phyloP scores from a whole-genome alignment of 2,888 invertebrate species.

The Thalpophila matura region DNA sequence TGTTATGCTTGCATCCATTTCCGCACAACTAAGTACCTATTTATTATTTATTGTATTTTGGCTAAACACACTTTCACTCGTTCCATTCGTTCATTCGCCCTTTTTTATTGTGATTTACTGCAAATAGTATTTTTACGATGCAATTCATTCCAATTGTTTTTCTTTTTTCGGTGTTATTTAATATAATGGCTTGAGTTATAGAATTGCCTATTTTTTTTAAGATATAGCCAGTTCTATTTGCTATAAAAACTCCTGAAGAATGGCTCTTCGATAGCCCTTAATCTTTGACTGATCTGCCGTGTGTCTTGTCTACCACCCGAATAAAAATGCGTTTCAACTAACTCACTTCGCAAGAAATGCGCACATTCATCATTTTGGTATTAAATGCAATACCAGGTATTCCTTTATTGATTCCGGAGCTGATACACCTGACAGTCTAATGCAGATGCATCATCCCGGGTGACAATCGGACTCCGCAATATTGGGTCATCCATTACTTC shows the following conservation, averaged over 20 bases:
- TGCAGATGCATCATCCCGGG: constrained; percentile 9
- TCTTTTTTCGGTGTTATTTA: not conserved
- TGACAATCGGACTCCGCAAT: constrained; percentile 18
- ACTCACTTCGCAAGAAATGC: no score
- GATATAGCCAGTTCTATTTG: no score
- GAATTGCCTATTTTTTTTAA: not conserved
- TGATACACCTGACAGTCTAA: not conserved
- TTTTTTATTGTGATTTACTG: constrained; percentile 42
- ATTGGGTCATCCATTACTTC: constrained; percentile 8
- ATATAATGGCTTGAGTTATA: not conserved
- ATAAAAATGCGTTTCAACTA: not conserved
- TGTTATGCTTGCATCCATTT: constrained; percentile 2
- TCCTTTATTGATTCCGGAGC: not conserved
- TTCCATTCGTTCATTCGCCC: constrained; percentile 8
- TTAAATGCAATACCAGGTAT: constrained; percentile 1
- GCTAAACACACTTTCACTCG: constrained; percentile 20
- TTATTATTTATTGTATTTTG: no score
- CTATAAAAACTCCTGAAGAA: no score
- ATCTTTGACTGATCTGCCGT: no score
- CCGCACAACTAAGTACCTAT: not conserved
- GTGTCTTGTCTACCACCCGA: no score
- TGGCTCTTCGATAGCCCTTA: no score
- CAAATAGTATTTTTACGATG: constrained; percentile 37
- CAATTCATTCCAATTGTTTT: constrained; percentile 23
- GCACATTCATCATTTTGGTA: constrained; percentile 2